Evolutionary conservation across 2,113 vertebrate genomes (phyloP).

Genomic region (Aegotheles bennettii): DNA sequence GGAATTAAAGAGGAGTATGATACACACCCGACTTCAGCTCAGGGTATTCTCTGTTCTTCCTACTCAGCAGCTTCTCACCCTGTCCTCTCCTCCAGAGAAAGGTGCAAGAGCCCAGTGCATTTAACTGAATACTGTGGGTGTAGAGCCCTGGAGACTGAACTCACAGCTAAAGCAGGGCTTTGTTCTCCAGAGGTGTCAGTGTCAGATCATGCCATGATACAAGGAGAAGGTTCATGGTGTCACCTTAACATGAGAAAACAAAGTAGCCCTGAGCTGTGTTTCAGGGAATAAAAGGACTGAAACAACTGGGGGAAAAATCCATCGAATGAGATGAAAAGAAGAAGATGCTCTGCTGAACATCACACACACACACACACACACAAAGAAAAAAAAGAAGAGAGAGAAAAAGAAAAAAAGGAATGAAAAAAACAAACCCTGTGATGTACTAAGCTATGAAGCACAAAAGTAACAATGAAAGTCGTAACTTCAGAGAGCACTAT

Average conservation of each 20-base stretch:
- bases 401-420: neutral
- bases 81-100: neutral
- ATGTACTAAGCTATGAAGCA: conserved; percentile 6
- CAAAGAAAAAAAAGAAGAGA: too few species aligned
- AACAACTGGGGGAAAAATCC: conserved; percentile 15
- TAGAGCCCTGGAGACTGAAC: neutral
- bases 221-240: neutral
- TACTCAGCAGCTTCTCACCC: neutral
- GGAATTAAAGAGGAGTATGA: neutral
- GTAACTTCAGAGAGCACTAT: neutral
- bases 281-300: conserved; percentile 12
- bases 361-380: neutral
- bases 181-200: conserved; percentile 27
- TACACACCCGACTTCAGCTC: neutral
- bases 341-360: neutral
- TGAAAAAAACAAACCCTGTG: neutral
- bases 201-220: neutral
- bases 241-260: conserved; percentile 24
- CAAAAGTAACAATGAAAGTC: conserved; percentile 28
- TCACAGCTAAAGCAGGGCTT: neutral
- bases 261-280: conserved; percentile 40
- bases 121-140: neutral
- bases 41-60: neutral
- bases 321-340: conserved; percentile 44
- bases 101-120: neutral